Conservation (phyloP, 2,797 vertebrate species). For the Neosilurus mollespiculum region DNA sequence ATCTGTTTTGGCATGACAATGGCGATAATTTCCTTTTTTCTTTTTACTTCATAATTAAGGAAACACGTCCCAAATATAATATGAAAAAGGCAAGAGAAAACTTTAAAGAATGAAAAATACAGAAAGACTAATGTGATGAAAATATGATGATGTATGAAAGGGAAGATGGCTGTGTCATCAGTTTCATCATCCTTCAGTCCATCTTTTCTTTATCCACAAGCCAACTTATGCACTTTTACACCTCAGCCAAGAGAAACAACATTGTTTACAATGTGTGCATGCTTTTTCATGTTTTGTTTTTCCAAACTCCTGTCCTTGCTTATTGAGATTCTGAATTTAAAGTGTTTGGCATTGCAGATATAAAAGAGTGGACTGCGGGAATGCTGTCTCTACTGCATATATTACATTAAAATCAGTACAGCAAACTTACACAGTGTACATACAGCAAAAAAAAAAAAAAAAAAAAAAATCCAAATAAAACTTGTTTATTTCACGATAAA, state of each 20-base stretch:
- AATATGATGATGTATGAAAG: not conserved
- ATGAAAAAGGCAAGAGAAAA: not conserved
- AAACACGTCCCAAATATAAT: not conserved
- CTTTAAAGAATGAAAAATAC: not conserved
- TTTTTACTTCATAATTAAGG: too few species aligned
- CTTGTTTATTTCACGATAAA: constrained; percentile 12
- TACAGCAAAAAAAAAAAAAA: too few species aligned
- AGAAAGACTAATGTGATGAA: not conserved
- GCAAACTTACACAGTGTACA: not conserved
- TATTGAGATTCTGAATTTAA: constrained; percentile 16
- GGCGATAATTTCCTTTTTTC: too few species aligned
- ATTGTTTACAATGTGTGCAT: not conserved
- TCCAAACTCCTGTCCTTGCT: not conserved
- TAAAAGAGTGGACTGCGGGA: not conserved
- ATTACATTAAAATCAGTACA: not conserved
- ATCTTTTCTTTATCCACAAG: not conserved
- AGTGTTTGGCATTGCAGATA: not conserved
- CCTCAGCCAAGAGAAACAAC: not conserved
- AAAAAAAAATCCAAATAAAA: constrained; percentile 2
- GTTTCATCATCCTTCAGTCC: not conserved
- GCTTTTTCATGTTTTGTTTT: not conserved
- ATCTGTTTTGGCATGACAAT: not conserved
- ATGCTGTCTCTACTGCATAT: not conserved
- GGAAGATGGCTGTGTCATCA: not conserved
- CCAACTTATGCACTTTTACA: not conserved